These are phyloP conservation scores for Echiichthys vipera DNA, from an alignment of 2,797 vertebrate species.

Conservation along the genomic window DNA sequence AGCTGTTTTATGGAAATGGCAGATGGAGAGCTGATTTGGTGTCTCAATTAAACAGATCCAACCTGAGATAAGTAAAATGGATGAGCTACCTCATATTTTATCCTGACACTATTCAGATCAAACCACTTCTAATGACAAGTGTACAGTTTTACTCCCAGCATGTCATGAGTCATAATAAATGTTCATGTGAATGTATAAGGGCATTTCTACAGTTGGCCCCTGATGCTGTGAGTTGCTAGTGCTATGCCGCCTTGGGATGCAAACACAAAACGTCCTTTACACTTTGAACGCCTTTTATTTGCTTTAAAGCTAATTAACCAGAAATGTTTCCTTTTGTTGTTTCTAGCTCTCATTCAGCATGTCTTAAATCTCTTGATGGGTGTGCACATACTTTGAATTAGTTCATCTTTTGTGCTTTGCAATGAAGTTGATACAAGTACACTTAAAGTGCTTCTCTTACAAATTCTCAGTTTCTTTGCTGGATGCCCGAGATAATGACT, in stretches of 20 bases:
- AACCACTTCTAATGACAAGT: conserved; percentile 54
- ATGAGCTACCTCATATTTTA: conserved; percentile 79
- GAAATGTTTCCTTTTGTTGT: conserved; percentile 35
- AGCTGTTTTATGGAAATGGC: conserved; percentile 36
- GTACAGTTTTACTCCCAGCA: conserved; percentile 56
- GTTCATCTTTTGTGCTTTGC: conserved; percentile 50
- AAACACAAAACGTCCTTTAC: conserved; percentile 41
- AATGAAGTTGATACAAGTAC: conserved; percentile 40
- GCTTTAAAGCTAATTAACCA: conserved; percentile 57
- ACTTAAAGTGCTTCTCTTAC: conserved; percentile 56
- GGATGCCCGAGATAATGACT: conserved; percentile 14
- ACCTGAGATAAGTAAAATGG: conserved; percentile 57
- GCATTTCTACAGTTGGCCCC: conserved; percentile 44
- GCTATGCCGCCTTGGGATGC: conserved; percentile 57
- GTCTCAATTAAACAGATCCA: conserved; percentile 24
- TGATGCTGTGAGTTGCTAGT: conserved; percentile 48
- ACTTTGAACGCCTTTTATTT: conserved; percentile 57
- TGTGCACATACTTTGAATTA: conserved; percentile 51
- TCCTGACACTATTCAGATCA: conserved; percentile 46
- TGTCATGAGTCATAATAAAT: conserved; percentile 40
- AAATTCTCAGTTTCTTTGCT: conserved; percentile 23
- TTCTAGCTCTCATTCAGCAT: conserved; percentile 61
- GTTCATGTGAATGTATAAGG: conserved; percentile 69
- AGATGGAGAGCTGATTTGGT: conserved; percentile 18
- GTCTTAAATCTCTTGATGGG: conserved; percentile 61